Evolutionary conservation across 2,888 invertebrate species (phyloP).

Genomic region (Campoplex nolae): DNA sequence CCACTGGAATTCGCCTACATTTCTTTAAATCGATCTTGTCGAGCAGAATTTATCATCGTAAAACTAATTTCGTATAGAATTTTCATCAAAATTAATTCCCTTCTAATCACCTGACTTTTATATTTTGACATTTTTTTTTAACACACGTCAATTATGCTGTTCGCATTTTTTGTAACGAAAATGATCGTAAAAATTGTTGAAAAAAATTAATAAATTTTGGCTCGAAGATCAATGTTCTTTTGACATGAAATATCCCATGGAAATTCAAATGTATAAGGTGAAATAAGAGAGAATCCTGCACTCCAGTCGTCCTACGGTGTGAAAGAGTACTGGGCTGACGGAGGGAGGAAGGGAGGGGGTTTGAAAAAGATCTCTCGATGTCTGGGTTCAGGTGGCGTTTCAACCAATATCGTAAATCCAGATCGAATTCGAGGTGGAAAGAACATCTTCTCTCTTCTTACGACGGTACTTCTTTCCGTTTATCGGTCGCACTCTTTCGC

Average conservation of each 20-base stretch:
- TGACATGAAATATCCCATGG: neutral
- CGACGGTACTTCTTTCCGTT: constrained; percentile 43
- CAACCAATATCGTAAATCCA: constrained; percentile 82
- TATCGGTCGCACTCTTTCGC: constrained; percentile 34
- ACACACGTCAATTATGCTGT: neutral
- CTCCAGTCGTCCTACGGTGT: neutral
- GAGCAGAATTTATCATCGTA: constrained; percentile 3
- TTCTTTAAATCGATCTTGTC: neutral
- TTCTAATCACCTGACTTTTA: too few species aligned
- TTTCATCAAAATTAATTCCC: too few species aligned
- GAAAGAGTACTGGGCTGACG: constrained; percentile 23
- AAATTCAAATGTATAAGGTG: constrained; percentile 27
- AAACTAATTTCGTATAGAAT: too few species aligned
- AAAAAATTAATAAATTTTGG: neutral
- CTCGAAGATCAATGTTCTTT: neutral
- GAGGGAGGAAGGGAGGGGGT: neutral
- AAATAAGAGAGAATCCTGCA: neutral
- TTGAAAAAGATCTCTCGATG: constrained; percentile 46
- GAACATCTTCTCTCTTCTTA: constrained; percentile 65
- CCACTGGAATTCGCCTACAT: neutral
- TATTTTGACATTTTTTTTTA: too few species aligned
- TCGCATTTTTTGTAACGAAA: neutral
- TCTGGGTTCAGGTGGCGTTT: constrained; percentile 80
- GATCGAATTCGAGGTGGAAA: constrained; percentile 78
- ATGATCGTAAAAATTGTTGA: neutral